Conservation (phyloP, 2,888 invertebrate genomes). For the Carpatolechia fugitivella region DNA sequence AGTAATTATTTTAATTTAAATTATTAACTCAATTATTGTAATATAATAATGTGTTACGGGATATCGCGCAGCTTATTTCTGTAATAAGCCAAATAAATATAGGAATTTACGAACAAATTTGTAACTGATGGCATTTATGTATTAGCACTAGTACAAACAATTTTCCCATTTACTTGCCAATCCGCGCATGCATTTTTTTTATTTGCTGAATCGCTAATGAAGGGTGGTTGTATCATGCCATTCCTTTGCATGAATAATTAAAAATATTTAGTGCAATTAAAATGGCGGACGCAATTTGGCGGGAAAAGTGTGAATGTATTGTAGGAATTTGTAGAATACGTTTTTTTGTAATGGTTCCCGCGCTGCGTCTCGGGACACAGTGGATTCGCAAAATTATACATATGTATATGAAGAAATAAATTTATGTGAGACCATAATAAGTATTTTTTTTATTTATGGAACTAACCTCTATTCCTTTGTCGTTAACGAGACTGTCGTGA, state of each 20-base stretch:
- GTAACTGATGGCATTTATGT: conserved; percentile 16
- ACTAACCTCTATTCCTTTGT: neutral
- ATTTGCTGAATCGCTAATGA: conserved; percentile 24
- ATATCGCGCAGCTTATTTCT: neutral
- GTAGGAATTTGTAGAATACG: conserved; percentile 66
- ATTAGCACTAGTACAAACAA: conserved; percentile 3
- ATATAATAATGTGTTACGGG: neutral
- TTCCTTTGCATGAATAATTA: conserved; percentile 48
- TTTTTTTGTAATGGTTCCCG: conserved; percentile 73
- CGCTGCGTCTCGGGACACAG: conserved; percentile 75
- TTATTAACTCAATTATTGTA: neutral
- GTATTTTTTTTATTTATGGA: conserved; percentile 13
- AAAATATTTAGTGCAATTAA: conserved; percentile 66
- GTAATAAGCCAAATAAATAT: conserved; percentile 9
- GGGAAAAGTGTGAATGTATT: conserved; percentile 60
- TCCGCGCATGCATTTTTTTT: conserved; percentile 28
- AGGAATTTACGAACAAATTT: conserved; percentile 7
- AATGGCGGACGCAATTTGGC: conserved; percentile 57
- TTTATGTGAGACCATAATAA: conserved; percentile 74
- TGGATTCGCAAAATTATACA: conserved; percentile 79
- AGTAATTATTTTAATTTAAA: neutral
- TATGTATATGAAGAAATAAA: conserved; percentile 79
- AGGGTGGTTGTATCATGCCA: conserved; percentile 20
- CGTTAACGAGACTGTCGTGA: conserved; percentile 4
- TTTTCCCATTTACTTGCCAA: conserved; percentile 31